Percentiles rank a stretch among this genome's conserved stretches.
Evolutionary conservation across 2,113 vertebrate genomes (phyloP).

Genomic region (Tragelaphus scriptus): DNA sequence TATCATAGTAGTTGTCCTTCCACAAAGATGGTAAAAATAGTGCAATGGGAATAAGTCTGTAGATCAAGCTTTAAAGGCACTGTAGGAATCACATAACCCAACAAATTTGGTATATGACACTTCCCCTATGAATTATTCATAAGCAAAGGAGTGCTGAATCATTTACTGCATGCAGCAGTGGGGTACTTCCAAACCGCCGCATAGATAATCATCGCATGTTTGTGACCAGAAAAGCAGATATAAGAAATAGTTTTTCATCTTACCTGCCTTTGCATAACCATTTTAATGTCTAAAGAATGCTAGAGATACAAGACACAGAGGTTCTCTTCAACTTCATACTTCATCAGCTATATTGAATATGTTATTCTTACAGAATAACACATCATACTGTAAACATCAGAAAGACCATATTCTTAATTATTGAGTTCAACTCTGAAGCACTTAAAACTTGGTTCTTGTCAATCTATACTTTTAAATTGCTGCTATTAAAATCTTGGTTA

Average conservation of each 20-base stretch:
- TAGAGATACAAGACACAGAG: neutral
- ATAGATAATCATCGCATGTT: constrained; percentile 35
- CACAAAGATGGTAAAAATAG: constrained; percentile 5
- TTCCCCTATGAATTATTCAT: constrained; percentile 69
- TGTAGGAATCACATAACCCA: constrained; percentile 48
- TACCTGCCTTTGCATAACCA: neutral
- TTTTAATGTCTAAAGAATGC: neutral
- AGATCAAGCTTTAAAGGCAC: constrained; percentile 47
- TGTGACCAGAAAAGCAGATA: constrained; percentile 38
- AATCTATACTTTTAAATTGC: neutral
- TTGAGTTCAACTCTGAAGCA: neutral
- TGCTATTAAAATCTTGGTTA: neutral
- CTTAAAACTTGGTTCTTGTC: neutral
- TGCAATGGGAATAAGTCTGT: neutral
- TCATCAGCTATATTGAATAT: neutral
- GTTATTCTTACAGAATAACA: neutral
- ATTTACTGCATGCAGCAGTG: neutral
- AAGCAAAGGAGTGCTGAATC: constrained; percentile 42
- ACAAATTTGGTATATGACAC: constrained; percentile 9
- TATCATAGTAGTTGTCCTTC: constrained; percentile 37
- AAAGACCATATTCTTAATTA: neutral
- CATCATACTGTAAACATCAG: neutral
- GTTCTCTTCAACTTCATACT: neutral
- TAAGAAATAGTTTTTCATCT: neutral
- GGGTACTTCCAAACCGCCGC: constrained; percentile 36